Evolutionary conservation across 2,888 invertebrate genomes (phyloP).

Genomic region (Theristus sp.): DNA sequence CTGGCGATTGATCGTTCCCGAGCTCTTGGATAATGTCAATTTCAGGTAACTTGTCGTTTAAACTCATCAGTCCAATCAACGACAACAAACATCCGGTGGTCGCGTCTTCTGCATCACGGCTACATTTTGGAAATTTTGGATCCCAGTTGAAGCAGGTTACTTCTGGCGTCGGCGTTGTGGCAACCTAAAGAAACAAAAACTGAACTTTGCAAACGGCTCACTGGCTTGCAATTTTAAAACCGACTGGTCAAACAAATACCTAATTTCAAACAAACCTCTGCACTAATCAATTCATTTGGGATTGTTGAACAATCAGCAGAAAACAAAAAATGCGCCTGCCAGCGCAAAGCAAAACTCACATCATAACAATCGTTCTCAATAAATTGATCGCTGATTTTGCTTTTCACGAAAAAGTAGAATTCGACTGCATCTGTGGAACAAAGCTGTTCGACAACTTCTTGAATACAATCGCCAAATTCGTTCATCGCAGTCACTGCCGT

Average conservation of each 20-base stretch:
- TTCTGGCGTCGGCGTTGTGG: no score
- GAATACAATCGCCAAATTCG: background rate
- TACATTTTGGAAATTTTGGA: background rate
- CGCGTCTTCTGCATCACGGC: background rate
- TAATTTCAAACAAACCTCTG: no score
- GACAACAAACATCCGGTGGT: background rate
- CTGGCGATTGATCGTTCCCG: no score
- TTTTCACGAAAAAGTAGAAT: background rate
- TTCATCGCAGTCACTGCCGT: background rate
- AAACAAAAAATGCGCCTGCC: no score
- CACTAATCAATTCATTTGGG: no score
- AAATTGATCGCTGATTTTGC: background rate
- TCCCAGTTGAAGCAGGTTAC: background rate
- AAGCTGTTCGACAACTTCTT: background rate
- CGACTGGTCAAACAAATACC: no score
- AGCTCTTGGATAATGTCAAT: background rate
- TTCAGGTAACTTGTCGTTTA: background rate
- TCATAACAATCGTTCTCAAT: background rate
- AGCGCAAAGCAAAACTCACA: background rate
- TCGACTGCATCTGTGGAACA: background rate
- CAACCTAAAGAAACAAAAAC: no score
- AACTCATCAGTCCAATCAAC: background rate
- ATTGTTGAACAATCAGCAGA: no score
- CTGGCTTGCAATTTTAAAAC: no score
- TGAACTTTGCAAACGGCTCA: no score